Conservation (phyloP, 2,797 vertebrate species). For the Rhadinocentrus ornatus region DNA sequence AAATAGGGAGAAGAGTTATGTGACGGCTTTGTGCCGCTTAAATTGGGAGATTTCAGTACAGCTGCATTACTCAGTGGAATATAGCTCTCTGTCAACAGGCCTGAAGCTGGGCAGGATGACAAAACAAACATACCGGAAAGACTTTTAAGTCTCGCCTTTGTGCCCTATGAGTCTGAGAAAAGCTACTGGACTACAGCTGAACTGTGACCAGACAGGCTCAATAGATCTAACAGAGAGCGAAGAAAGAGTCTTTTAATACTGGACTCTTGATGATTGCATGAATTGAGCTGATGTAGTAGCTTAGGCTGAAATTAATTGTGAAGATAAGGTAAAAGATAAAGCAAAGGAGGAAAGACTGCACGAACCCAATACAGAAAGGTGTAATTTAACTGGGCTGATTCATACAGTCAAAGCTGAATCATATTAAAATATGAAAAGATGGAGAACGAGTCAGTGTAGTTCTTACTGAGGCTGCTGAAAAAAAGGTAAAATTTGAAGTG, state of each 20-base stretch:
- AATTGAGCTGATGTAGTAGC: not conserved
- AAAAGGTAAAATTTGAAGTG: slow-evolving; percentile 22
- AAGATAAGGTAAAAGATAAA: not conserved
- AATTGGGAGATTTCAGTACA: slow-evolving; percentile 56
- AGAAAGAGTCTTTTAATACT: slow-evolving; percentile 15
- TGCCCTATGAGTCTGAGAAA: slow-evolving; percentile 45
- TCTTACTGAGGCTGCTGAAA: slow-evolving; percentile 35
- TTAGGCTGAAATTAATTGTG: slow-evolving; percentile 1
- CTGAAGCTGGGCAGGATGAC: slow-evolving; percentile 64
- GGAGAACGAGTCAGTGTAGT: slow-evolving; percentile 29
- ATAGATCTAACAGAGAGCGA: slow-evolving; percentile 36
- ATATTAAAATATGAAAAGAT: slow-evolving; percentile 44
- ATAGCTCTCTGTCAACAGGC: slow-evolving; percentile 50
- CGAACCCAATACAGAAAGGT: slow-evolving; percentile 7
- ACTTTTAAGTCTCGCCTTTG: slow-evolving; percentile 64
- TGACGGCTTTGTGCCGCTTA: slow-evolving; percentile 43
- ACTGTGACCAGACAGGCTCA: slow-evolving; percentile 51
- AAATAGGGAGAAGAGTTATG: slow-evolving; percentile 72
- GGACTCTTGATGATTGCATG: slow-evolving; percentile 15
- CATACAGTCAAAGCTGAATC: slow-evolving; percentile 11
- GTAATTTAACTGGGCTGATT: slow-evolving; percentile 37
- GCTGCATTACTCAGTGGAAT: slow-evolving; percentile 61
- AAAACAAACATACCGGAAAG: slow-evolving; percentile 72
- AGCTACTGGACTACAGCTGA: slow-evolving; percentile 69
- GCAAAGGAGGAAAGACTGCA: slow-evolving; percentile 7